Evolutionary conservation across 2,797 vertebrate species (phyloP).

Genomic region (Limnodromus scolopaceus): DNA sequence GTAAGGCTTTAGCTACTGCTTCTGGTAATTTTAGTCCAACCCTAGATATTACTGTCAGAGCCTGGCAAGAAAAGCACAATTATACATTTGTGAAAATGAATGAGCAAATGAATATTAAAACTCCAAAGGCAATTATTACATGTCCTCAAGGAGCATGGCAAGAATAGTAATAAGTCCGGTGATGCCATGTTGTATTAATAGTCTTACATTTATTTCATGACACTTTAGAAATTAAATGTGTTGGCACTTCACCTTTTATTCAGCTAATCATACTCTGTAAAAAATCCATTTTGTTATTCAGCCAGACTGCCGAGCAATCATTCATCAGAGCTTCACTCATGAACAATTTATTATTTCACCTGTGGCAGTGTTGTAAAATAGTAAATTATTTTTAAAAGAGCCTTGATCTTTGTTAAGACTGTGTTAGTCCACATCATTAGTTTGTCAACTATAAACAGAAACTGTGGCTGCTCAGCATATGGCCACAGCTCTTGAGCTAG

Average conservation of each 20-base stretch:
- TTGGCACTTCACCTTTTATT: not conserved
- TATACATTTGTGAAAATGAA: not conserved
- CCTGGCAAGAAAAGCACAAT: not conserved
- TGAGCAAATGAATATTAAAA: constrained; percentile 6
- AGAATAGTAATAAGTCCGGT: not conserved
- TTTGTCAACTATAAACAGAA: not conserved
- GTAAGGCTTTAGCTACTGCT: not conserved
- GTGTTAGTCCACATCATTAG: not conserved
- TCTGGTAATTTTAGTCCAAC: not conserved
- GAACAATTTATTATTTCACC: constrained; percentile 9
- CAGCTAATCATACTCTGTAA: not conserved
- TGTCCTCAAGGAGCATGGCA: not conserved
- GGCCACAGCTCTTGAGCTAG: not conserved
- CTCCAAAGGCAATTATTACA: not conserved
- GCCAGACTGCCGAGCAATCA: not conserved
- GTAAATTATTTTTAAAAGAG: not conserved
- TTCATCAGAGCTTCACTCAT: not conserved
- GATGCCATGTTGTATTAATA: not conserved
- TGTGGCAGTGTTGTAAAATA: not conserved
- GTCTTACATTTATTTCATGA: not conserved
- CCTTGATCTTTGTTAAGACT: not conserved
- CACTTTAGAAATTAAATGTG: not conserved
- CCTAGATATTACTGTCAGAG: not conserved
- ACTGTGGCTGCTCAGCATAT: not conserved
- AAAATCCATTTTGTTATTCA: not conserved